A percentile compares a stretch with the other conserved stretches of the same genome.
These are phyloP conservation scores for Zophobas atratus DNA, from an alignment of 1,140 invertebrate species.

Conservation along the genomic window DNA sequence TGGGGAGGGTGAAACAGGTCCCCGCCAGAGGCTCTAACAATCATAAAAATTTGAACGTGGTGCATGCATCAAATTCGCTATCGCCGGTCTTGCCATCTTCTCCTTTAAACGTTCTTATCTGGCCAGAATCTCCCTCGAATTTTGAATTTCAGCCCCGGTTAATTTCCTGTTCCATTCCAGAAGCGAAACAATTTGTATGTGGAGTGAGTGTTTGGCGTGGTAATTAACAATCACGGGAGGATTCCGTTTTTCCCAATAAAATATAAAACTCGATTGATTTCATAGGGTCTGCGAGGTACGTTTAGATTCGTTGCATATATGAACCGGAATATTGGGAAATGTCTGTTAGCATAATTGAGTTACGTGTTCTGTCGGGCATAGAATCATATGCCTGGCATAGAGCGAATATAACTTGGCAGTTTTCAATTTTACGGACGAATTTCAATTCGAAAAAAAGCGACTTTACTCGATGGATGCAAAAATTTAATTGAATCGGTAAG, in stretches of 20 bases:
- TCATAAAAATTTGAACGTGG: too few relatives aligned
- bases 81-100: too few relatives aligned
- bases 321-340: slow-evolving; percentile 55
- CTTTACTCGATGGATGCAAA: slow-evolving; percentile 13
- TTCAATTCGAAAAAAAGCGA: slow-evolving; percentile 26
- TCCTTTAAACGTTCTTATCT: too few relatives aligned
- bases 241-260: slow-evolving; percentile 12
- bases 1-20: too few relatives aligned
- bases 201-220: slow-evolving; percentile 14
- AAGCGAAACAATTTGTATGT: slow-evolving; percentile 21
- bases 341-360: slow-evolving; percentile 59
- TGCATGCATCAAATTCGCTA: too few relatives aligned
- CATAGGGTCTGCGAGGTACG: slow-evolving; percentile 14
- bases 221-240: slow-evolving; percentile 26
- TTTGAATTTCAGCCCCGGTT: too few relatives aligned
- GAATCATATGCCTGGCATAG: slow-evolving; percentile 54
- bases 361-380: slow-evolving; percentile 53
- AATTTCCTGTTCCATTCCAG: not conserved
- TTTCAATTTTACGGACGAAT: slow-evolving; percentile 45
- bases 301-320: slow-evolving; percentile 43
- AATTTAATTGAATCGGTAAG: slow-evolving; percentile 32
- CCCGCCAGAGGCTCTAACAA: too few relatives aligned
- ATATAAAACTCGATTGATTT: slow-evolving; percentile 23
- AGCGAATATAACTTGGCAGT: slow-evolving; percentile 44
- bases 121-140: too few relatives aligned